Conservation (phyloP, 2,888 invertebrate genomes). For the Scaptomyza cyrtandrae region DNA sequence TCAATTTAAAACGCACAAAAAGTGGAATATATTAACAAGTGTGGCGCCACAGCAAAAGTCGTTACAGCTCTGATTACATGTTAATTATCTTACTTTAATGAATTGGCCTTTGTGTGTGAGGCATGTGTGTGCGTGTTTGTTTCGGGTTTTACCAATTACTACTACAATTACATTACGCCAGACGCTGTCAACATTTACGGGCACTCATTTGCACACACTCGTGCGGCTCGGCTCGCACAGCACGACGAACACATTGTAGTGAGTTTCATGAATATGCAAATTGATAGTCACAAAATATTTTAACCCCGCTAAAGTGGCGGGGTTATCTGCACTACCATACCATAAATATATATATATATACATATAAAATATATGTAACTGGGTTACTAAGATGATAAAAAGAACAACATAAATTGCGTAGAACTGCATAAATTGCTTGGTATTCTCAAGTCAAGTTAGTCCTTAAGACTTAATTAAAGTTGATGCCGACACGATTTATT, state of each 20-base stretch:
- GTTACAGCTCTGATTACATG: conserved; percentile 75
- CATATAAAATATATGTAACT: not conserved
- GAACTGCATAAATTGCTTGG: conserved; percentile 4
- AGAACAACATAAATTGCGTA: not conserved
- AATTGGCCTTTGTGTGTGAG: conserved; percentile 40
- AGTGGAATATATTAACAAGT: conserved; percentile 35
- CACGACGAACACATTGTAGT: conserved; percentile 5
- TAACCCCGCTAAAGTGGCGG: conserved; percentile 1
- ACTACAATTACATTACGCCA: conserved; percentile 34
- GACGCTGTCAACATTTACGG: conserved; percentile 28
- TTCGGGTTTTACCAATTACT: conserved; percentile 38
- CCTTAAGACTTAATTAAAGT: not conserved
- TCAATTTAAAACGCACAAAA: conserved; percentile 34
- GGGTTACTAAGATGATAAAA: not conserved
- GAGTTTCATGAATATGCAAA: conserved; percentile 51
- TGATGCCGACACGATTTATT: not conserved
- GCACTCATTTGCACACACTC: conserved; percentile 17
- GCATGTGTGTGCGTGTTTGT: conserved; percentile 8
- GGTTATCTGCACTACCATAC: not conserved
- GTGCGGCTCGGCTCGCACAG: not conserved
- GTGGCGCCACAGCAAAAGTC: conserved; percentile 30
- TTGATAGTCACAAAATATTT: conserved; percentile 27
- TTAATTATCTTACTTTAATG: conserved; percentile 67
- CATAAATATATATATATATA: not conserved
- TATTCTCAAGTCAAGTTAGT: not conserved